phyloP scores from a whole-genome alignment of 2,113 vertebrate genomes.

The Chunga burmeisteri region DNA sequence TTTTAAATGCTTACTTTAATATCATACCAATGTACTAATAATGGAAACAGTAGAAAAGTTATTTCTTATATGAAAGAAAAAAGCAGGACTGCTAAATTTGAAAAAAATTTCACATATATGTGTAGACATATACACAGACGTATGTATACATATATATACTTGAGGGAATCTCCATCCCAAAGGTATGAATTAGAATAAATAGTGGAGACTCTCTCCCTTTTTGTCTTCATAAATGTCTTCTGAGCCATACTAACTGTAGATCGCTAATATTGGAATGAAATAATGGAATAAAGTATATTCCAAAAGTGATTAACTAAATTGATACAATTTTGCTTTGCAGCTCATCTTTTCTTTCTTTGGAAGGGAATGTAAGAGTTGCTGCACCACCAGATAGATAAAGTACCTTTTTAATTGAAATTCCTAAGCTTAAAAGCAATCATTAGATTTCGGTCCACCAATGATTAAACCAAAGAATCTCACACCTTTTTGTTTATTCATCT shows the following conservation, averaged over 20 bases:
- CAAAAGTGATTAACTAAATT: neutral
- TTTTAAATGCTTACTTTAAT: slow-evolving; percentile 65
- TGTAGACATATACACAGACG: fast-evolving
- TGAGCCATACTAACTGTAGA: neutral
- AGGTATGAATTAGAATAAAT: neutral
- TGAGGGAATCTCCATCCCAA: neutral
- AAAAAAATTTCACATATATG: fast-evolving
- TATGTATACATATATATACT: neutral
- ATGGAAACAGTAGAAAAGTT: slow-evolving; percentile 10
- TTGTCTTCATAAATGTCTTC: neutral
- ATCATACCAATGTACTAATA: slow-evolving; percentile 41
- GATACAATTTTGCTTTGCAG: neutral
- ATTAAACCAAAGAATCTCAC: neutral
- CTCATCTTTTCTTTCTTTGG: neutral
- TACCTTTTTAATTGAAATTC: neutral
- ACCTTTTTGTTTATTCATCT: neutral
- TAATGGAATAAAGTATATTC: neutral
- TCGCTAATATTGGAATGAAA: neutral
- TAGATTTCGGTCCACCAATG: neutral
- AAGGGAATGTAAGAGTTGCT: neutral
- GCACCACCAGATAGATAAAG: neutral
- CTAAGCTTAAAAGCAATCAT: neutral
- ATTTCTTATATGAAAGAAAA: slow-evolving; percentile 10
- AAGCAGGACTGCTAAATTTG: neutral
- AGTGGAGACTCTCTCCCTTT: neutral